Evolutionary conservation across 2,888 invertebrate genomes (phyloP), one percentile per base, ranked within the genome.

Genomic region (Macaria notata): DNA sequence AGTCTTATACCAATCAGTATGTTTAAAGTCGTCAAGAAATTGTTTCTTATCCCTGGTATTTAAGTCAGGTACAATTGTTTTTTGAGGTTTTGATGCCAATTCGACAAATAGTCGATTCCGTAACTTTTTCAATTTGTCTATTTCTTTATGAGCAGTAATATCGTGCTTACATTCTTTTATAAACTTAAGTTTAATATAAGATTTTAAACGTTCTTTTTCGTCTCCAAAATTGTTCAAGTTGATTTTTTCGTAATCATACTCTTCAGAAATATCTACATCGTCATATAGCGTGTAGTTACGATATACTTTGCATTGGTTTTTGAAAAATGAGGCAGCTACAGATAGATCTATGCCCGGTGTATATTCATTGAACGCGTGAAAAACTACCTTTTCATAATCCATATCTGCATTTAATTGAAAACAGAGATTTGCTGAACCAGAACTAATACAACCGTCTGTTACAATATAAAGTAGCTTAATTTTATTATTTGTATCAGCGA

Each of bases 171-270:
- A 38, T 53, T 53, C 64, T 31, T 61, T 72, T 4, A 79, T 67
- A 36, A 63, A 78, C 61, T 78, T 79, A 6, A 76, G 62, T 54
- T 63, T 75, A 7, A 79, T 76, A 50, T 79, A 79, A 49, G 79
- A 78, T 38, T 68, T 72, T 19, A 79, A 55, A 9, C 54, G 46
- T 4, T 78, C 68, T 64, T 65, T 78, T 62, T 75, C 70, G 0
- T 31, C 19, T 9, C 4, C 45, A 66, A 76, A 79, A 47, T 76
- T 79, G 3, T 69, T 56, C 3, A 65, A 5, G 4, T 65, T 73
- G 4, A 79, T 70, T 42, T 65, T 63, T 31, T 66, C 66, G 48
- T 79, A 79, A 53, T 76, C 69, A 56, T 65, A 79, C n/a, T 70
- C 71, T 7, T 68, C 55, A 4, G 75, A 70, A 60, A 79, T 70